Conservation (phyloP, 2,797 vertebrate genomes). For the Carapus acus region DNA sequence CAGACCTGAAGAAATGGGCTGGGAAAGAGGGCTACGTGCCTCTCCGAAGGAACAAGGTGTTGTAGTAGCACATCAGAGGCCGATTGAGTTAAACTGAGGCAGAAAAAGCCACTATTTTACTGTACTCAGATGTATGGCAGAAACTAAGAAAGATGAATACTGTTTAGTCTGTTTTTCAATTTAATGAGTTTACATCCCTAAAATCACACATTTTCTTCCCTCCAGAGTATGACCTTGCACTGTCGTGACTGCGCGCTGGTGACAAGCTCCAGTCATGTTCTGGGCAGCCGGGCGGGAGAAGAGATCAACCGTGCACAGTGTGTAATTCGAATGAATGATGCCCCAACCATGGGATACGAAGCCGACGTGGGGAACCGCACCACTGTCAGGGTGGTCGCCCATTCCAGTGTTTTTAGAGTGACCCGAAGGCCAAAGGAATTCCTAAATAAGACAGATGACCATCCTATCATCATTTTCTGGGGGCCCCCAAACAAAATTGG, state of each 20-base stretch:
- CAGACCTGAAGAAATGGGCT: conserved; percentile 85
- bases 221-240: conserved; percentile 80
- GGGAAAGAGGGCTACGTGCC: conserved; percentile 78
- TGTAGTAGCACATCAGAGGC: no score
- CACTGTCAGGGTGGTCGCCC: conserved; percentile 87
- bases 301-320: conserved; percentile 84
- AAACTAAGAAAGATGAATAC: no score
- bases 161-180: no score
- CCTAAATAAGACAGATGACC: conserved; percentile 71
- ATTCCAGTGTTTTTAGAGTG: conserved; percentile 92
- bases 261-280: conserved; percentile 93
- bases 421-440: conserved; percentile 84
- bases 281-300: conserved; percentile 78
- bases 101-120: not conserved
- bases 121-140: no score
- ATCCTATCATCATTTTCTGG: conserved; percentile 88
- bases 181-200: no score
- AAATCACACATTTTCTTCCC: not conserved
- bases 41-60: conserved; percentile 84
- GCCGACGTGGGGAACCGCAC: conserved; percentile 87
- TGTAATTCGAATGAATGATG: conserved; percentile 95
- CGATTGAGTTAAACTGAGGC: no score
- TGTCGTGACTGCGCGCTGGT: conserved; percentile 85
- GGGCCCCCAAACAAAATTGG: conserved; percentile 87
- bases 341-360: conserved; percentile 82